Percentiles rank a stretch among this genome's conserved stretches.
phyloP scores from a whole-genome alignment of 1,140 invertebrate species.

The Diorhabda sublineata region DNA sequence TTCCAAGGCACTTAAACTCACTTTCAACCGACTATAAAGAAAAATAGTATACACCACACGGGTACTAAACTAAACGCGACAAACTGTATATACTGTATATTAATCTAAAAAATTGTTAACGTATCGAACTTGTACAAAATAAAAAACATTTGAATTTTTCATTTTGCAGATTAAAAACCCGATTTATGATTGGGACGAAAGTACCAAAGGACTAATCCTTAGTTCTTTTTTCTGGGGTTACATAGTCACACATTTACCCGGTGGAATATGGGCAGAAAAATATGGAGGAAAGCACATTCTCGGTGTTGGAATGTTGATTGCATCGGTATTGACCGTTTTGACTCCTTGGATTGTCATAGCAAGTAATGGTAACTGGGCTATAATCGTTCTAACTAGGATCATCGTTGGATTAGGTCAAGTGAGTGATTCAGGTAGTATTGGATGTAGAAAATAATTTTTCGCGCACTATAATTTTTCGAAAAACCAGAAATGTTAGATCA shows the following conservation, averaged over 20 bases:
- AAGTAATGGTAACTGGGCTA: slow-evolving; percentile 51
- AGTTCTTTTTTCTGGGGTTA: slow-evolving; percentile 73
- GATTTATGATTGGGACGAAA: slow-evolving; percentile 61
- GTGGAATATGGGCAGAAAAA: slow-evolving; percentile 68
- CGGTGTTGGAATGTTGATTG: slow-evolving; percentile 66
- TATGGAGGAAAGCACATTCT: slow-evolving; percentile 75
- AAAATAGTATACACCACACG: no score
- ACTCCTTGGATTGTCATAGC: slow-evolving; percentile 61
- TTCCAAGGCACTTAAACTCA: no score
- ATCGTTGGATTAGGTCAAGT: slow-evolving; percentile 68
- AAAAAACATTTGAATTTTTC: no score
- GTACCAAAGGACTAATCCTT: slow-evolving; percentile 60
- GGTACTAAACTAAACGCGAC: no score
- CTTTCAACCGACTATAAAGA: no score
- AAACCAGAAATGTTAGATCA: no score
- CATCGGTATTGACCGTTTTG: slow-evolving; percentile 68
- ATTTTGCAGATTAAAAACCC: neutral
- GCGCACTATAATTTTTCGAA: neutral
- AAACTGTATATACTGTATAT: no score
- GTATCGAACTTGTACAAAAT: no score
- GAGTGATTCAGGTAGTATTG: slow-evolving; percentile 15
- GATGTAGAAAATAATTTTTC: no score
- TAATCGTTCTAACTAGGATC: slow-evolving; percentile 59
- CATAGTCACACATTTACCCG: slow-evolving; percentile 68
- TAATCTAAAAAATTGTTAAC: no score